Evolutionary conservation across 2,797 vertebrate species (phyloP).

Genomic region (Phalanger gymnotis): DNA sequence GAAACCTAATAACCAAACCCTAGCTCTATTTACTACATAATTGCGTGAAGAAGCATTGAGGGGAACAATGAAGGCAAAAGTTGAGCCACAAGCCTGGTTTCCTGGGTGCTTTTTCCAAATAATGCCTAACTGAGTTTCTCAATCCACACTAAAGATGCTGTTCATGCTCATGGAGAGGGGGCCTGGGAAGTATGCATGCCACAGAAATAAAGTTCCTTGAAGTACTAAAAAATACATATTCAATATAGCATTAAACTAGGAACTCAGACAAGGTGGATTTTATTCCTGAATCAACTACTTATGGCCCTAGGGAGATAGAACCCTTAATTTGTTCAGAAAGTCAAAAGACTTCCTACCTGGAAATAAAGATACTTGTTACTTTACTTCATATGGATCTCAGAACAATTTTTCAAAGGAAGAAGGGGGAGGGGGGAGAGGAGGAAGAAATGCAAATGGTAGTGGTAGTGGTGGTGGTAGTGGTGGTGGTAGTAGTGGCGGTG

Average conservation of each 20-base stretch:
- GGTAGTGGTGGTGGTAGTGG: too few relatives aligned
- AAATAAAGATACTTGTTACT: not conserved
- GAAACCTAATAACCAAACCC: slow-evolving; percentile 14
- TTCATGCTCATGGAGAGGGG: not conserved
- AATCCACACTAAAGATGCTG: not conserved
- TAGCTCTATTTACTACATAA: slow-evolving; percentile 29
- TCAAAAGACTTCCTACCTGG: not conserved
- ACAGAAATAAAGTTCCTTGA: not conserved
- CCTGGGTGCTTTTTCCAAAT: not conserved
- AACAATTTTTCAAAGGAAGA: not conserved
- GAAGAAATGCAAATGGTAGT: too few relatives aligned
- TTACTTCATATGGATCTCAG: not conserved
- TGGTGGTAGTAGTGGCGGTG: too few relatives aligned
- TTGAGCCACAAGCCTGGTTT: not conserved
- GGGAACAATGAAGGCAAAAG: not conserved
- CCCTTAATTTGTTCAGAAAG: not conserved
- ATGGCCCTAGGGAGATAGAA: not conserved
- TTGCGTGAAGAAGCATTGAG: not conserved
- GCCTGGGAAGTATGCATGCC: not conserved
- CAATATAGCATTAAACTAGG: not conserved
- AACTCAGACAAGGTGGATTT: not conserved
- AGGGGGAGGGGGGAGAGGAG: not conserved
- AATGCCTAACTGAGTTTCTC: not conserved
- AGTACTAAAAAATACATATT: not conserved
- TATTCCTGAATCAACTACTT: not conserved